Base-by-base conservation (phyloP, 2,888 invertebrate genomes). In the Periphyllus acericola region DNA sequence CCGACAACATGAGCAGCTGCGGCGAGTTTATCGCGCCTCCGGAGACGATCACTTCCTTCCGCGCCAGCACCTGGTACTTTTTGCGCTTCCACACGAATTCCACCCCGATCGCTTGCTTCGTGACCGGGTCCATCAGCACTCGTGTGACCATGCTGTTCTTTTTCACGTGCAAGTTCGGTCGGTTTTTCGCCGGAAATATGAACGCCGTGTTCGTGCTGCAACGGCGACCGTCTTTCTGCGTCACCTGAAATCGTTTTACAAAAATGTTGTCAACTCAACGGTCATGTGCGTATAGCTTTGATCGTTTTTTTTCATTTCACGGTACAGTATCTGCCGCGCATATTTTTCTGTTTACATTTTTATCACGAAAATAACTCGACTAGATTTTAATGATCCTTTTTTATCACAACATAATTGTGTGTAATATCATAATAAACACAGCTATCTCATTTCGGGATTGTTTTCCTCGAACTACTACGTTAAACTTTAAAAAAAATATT, bases 11-110 rank as follows among this genome's bases (percentile, higher is more conserved):
- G 32, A 97, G 92, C 8, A 97, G 91, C 91, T 96, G 95, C 0
- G 96, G 96, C 9, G 95, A 93, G 91, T 95, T 95, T 52, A 96
- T 94, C 6, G 96, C 94, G 5, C 96, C 96, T 0, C 95, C 95
- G 71, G 94, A 94, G 68, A 96, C 90, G 88, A 97, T 95, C 0
- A 96, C 94, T 92, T 96, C 96, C 90, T 94, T 95, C 72, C 92
- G 93, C 3, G 94, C 95, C 90, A 93, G 91, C 74, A 94, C 93
- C 89, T 92, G 92, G 89, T 92, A 92, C 89, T 92, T 92, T 80
- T 91, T 92, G 1, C 92, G 92, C n/a, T 92, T 91, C 91, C 93
- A 93, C 71, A 93, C 91, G 90, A 94, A 93, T 91, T 94, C 93
- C 4, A 95, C 93, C 0, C 95, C 95, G 71, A 93, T 92, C 0